phyloP scores from a whole-genome alignment of 1,140 invertebrate species.

The Ceratosolen solmsi region DNA sequence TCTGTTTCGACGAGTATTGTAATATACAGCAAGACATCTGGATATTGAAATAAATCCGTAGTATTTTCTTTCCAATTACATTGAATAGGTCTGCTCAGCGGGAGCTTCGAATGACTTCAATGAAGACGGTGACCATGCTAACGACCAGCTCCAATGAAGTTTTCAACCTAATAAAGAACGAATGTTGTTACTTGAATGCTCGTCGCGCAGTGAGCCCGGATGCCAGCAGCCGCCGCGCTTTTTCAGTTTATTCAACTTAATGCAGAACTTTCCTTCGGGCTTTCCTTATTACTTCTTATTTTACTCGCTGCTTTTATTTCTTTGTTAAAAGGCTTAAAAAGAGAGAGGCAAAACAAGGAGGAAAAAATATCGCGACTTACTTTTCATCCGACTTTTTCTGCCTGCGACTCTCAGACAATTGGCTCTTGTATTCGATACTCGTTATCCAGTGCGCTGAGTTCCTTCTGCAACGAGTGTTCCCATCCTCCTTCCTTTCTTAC shows the following conservation, averaged over 20 bases:
- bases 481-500: too few relatives aligned
- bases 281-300: background rate
- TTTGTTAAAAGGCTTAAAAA: background rate
- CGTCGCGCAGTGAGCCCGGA: too few relatives aligned
- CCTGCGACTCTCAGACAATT: conserved; percentile 9
- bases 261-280: too few relatives aligned
- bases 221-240: too few relatives aligned
- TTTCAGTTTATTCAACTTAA: too few relatives aligned
- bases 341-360: background rate
- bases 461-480: background rate
- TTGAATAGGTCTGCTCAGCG: background rate
- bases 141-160: background rate
- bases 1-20: background rate
- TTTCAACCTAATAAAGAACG: background rate
- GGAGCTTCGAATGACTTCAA: background rate
- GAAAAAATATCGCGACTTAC: background rate
- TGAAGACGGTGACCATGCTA: background rate
- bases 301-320: background rate
- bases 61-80: background rate
- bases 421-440: conserved; percentile 29
- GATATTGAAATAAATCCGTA: background rate
- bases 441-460: conserved; percentile 1
- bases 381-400: background rate
- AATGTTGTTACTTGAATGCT: background rate
- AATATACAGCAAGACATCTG: background rate